Evolutionary conservation across 2,797 vertebrate genomes (phyloP).

Genomic region (Denticeps clupeoides): DNA sequence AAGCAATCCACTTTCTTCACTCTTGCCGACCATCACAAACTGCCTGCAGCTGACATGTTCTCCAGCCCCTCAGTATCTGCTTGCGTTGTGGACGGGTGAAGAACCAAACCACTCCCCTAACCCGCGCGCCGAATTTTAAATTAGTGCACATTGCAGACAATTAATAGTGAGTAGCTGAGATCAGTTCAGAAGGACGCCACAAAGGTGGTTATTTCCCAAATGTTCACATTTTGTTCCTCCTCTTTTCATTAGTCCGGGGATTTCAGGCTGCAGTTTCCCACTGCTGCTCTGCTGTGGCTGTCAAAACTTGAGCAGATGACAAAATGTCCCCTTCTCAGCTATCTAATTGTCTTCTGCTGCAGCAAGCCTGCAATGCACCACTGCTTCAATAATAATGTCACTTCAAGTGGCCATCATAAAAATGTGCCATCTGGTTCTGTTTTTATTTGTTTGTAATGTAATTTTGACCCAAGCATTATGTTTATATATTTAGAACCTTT

Average conservation of each 20-base stretch:
- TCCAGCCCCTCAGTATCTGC: not conserved
- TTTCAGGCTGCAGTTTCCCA: not conserved
- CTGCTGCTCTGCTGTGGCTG: not conserved
- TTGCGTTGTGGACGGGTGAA: not conserved
- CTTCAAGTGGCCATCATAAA: too few relatives aligned
- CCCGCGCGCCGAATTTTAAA: not conserved
- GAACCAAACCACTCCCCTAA: too few relatives aligned
- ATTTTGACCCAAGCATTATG: too few relatives aligned
- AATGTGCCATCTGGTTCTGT: too few relatives aligned
- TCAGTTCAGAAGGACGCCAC: not conserved
- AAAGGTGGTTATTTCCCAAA: not conserved
- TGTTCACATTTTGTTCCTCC: not conserved
- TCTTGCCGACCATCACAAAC: too few relatives aligned
- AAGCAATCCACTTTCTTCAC: not conserved
- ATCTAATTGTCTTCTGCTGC: conserved; percentile 2
- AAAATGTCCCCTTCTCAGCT: not conserved
- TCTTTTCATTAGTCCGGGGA: not conserved
- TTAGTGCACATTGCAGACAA: not conserved
- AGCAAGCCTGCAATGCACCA: conserved; percentile 2
- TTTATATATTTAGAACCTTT: too few relatives aligned
- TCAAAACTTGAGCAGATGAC: not conserved
- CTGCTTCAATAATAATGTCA: not conserved
- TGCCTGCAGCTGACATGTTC: not conserved
- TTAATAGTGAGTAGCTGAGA: not conserved
- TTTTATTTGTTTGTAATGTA: too few relatives aligned